Evolutionary conservation across 2,888 invertebrate genomes (phyloP).

Genomic region (Lasius fuliginosus): DNA sequence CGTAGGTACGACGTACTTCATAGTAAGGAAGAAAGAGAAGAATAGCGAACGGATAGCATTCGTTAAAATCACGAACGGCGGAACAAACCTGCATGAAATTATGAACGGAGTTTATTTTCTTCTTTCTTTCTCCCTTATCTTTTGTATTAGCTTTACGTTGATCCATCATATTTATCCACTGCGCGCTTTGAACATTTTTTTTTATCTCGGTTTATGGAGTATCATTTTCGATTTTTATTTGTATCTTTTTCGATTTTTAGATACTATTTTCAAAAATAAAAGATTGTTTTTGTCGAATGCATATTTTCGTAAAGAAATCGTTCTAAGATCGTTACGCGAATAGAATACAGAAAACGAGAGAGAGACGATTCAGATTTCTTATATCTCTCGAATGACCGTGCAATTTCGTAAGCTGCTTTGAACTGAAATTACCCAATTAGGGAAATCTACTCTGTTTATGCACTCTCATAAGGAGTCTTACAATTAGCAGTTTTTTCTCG

Average conservation of each 20-base stretch:
- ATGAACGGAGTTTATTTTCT: constrained; percentile 48
- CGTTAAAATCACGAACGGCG: constrained; percentile 61
- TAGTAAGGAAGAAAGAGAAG: constrained; percentile 21
- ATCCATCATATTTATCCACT: constrained; percentile 49
- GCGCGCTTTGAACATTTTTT: constrained; percentile 25
- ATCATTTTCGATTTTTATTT: constrained; percentile 21
- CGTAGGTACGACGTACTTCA: constrained; percentile 21
- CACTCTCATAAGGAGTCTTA: constrained; percentile 49
- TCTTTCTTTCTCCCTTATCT: constrained; percentile 39
- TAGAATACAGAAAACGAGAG: background rate
- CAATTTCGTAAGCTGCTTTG: constrained; percentile 30
- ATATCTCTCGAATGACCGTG: constrained; percentile 27
- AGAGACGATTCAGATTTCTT: constrained; percentile 8
- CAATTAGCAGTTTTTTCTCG: constrained; percentile 52
- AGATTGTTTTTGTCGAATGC: constrained; percentile 11
- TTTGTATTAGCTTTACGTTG: constrained; percentile 38
- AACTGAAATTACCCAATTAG: constrained; percentile 52
- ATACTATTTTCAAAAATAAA: constrained; percentile 1
- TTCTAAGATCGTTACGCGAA: background rate
- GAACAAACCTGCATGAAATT: constrained; percentile 64
- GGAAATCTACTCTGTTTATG: constrained; percentile 55
- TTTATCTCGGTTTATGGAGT: constrained; percentile 21
- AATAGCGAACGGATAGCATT: constrained; percentile 47
- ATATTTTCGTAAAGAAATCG: background rate
- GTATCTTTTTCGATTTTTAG: constrained; percentile 32